Evolutionary conservation across 1,140 invertebrate species (phyloP), one percentile per base, ranked within the genome.

Genomic region (Scaptomyza hsui): DNA sequence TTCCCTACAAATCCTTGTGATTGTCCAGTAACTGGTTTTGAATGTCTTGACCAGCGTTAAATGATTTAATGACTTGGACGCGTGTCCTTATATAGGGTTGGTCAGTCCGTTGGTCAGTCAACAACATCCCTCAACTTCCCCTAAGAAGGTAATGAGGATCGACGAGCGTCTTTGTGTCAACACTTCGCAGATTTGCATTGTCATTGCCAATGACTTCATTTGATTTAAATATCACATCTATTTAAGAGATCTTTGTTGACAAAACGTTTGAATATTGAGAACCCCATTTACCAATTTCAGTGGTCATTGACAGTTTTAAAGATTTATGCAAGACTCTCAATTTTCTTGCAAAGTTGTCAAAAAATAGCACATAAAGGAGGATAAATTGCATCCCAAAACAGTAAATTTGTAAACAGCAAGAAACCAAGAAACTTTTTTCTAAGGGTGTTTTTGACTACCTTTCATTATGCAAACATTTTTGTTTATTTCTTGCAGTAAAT

Each of bases 151-250:
- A 41, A 26, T 24, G 9, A 52, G 21, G 45, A 29, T n/a, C 45
- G 4, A 44, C 15, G 19, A 47, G 18, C 16, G 21, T 1, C 52
- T 32, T 32, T 3, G 29, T 32, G 44, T 37, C 13, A 55, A 39
- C 13, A 53, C 71, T 71, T 86, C 65, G 39, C 81, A 63, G 76
- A 78, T 82, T 82, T 75, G 71, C 75, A 82, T 82, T 82, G 67
- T 68, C 59, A 35, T 56, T 13, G n/a, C 12, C 26, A 47, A 63
- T 57, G 77, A 77, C 63, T 78, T 60, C 21, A 49, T 64, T 21
- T 39, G 41, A 26, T 32, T 47, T 60, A 64, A 64, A 44, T 73
- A 39, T 19, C 35, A 44, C 70, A 44, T 42, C 60, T 32, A 18
- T 13, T 53, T 68, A 47, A 75, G 47, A 47, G 32, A 16, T 47